Evolutionary conservation across 2,888 invertebrate species (phyloP), one percentile per base, ranked within the genome.

Genomic region (Dioctria linearis): DNA sequence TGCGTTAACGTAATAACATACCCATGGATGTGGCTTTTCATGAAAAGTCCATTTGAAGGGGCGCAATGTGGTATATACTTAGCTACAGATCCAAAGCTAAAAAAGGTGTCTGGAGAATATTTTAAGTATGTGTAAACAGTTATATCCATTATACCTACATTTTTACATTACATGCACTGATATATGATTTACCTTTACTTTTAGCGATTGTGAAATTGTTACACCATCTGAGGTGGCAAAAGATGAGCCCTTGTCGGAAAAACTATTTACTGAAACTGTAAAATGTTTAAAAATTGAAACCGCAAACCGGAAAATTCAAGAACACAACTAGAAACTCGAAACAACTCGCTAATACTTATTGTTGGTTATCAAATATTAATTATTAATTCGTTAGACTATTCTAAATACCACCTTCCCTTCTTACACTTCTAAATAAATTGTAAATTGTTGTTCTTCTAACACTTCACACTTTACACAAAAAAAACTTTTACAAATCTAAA

Each of bases 11-110:
- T 93, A 76, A 90, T 93, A 79, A 91, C 93, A 83, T 90, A 90
- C 85, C 94, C 94, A 0, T 91, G 94, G 89, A 90, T 92, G 86
- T 93, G 93, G 92, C 87, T 93, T 66, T 91, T 94, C 83, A 90
- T 93, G 87, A 94, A 94, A 88, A 92, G 91, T 69, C 90, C 94
- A 1, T 88, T 88, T 71, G 93, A 94, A 88, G 95, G 94, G 13
- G 92, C 94, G 46, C 94, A 94, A 86, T 92, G 93, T 6, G 89
- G 91, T 57, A 87, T 95, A 78, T 93, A 92, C 85, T 90, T 92
- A 79, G 92, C 93, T 4, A 90, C 94, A 11, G 92, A 93, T 85
- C 91, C 92, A n/a, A 89, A 90, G 78, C 87, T 94, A 81, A 90
- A 90, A 81, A 89, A 90, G 80, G 90, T 91, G 5, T 90, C 92